These are phyloP conservation scores for Marronus borbonicus DNA, from an alignment of 2,888 invertebrate species.

Conservation along the genomic window DNA sequence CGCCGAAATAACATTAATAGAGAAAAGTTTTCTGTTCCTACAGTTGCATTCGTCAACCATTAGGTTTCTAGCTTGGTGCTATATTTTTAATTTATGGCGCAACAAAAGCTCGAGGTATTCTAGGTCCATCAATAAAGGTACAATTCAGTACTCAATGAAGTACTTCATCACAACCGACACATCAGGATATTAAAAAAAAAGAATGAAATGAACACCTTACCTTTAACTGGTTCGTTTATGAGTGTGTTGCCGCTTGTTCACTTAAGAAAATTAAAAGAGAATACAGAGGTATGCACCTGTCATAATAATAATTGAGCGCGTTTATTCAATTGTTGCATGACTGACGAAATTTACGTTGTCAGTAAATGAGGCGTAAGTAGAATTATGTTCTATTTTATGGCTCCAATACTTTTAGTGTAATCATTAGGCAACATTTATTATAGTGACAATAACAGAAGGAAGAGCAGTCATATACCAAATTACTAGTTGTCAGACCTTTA, in stretches of 20 bases:
- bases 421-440: constrained; percentile 6
- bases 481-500: not conserved
- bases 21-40: too few species aligned
- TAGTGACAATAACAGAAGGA: not conserved
- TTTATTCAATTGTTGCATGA: constrained; percentile 27
- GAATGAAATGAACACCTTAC: not conserved
- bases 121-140: too few species aligned
- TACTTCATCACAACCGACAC: not conserved
- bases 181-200: not conserved
- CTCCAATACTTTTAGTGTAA: constrained; percentile 8
- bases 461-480: constrained; percentile 1
- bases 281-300: not conserved
- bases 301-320: not conserved
- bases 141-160: not conserved
- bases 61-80: not conserved
- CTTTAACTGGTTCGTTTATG: not conserved
- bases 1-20: too few species aligned
- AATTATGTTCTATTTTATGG: not conserved
- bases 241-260: not conserved
- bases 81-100: not conserved
- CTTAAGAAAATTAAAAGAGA: constrained; percentile 17
- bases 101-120: too few species aligned
- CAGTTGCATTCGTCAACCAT: not conserved
- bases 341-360: not conserved
- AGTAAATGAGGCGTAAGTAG: constrained; percentile 15